phyloP scores from a whole-genome alignment of 1,140 invertebrate species.

The Conus betulinus region DNA sequence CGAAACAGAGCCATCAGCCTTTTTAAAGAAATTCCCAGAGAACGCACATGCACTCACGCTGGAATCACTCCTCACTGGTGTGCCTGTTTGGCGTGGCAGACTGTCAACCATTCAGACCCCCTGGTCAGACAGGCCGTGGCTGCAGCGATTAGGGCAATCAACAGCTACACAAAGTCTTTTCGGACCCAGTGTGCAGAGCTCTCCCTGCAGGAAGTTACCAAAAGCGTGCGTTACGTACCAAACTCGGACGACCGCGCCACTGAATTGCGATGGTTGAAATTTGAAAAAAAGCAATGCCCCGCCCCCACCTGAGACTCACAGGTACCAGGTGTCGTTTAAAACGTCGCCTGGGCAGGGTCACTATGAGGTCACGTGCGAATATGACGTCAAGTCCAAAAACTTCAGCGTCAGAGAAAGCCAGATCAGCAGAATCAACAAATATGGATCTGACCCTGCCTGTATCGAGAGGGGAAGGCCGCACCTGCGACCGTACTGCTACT shows the following conservation, averaged over 20 bases:
- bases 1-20: constrained; percentile 81
- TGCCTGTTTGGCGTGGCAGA: constrained; percentile 88
- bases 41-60: constrained; percentile 88
- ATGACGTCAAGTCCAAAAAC: constrained; percentile 79
- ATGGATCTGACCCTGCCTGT: constrained; percentile 86
- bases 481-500: constrained; percentile 67
- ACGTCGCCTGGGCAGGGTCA: constrained; percentile 86
- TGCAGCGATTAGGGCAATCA: constrained; percentile 1
- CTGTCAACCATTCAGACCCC: background rate
- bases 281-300: constrained; percentile 53
- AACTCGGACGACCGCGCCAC: background rate
- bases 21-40: constrained; percentile 78
- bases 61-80: constrained; percentile 96
- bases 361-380: constrained; percentile 85
- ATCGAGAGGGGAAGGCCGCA: constrained; percentile 76
- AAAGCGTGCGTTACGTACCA: background rate
- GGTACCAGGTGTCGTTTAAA: constrained; percentile 80
- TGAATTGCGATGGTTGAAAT: constrained; percentile 38
- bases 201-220: background rate
- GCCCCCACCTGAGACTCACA: background rate
- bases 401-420: constrained; percentile 84
- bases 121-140: background rate
- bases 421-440: constrained; percentile 92
- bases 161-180: background rate
- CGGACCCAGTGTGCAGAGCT: background rate